Conservation (phyloP, 2,113 vertebrate species). For the Platysternon megacephalum region DNA sequence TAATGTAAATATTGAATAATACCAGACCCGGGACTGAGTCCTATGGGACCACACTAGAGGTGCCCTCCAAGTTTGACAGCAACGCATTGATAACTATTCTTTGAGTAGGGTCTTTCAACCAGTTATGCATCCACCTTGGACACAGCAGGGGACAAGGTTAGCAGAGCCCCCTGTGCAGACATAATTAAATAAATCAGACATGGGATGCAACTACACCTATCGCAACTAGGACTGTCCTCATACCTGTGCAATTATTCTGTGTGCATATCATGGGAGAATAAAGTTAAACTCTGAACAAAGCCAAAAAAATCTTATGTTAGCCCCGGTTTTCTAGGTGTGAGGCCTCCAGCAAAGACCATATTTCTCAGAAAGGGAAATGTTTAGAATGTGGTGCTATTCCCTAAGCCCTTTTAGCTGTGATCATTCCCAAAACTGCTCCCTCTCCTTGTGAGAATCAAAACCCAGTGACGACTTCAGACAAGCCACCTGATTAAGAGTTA, state of each 20-base stretch:
- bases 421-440: not conserved
- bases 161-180: not conserved
- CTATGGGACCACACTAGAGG: no score
- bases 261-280: not conserved
- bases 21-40: no score
- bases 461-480: not conserved
- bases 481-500: no score
- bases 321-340: no score
- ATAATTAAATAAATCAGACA: not conserved
- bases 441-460: not conserved
- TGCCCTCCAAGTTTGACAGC: no score
- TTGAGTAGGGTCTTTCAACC: not conserved
- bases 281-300: not conserved
- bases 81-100: no score
- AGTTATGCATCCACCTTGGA: not conserved
- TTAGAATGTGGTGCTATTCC: not conserved
- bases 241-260: accelerated
- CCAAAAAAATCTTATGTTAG: no score
- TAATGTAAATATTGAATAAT: no score
- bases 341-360: not conserved
- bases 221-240: not conserved
- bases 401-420: not conserved
- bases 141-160: not conserved
- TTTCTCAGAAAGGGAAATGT: not conserved
- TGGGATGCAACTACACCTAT: not conserved